These are phyloP conservation scores for Cacatua alba DNA, from an alignment of 2,113 vertebrate species.

Conservation along the genomic window DNA sequence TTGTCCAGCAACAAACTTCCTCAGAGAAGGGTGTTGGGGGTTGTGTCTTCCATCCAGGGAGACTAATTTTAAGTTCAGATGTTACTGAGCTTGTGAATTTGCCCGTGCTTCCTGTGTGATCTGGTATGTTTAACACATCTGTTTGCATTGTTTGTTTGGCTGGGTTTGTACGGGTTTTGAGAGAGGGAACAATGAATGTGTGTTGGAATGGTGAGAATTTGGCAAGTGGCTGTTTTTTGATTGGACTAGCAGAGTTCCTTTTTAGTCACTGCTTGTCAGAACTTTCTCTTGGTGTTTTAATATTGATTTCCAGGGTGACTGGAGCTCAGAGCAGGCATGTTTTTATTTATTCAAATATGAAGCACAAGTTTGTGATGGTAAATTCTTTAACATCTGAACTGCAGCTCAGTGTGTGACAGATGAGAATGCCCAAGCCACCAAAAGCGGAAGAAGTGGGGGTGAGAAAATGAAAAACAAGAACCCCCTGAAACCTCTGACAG, in stretches of 20 bases:
- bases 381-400: not conserved
- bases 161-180: not conserved
- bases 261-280: not conserved
- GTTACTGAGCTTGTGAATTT: not conserved
- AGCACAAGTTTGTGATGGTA: not conserved
- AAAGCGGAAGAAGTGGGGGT: not conserved
- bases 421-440: not conserved
- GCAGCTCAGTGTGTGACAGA: not conserved
- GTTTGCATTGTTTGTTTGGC: not conserved
- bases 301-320: not conserved
- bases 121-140: not conserved
- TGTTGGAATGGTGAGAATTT: not conserved
- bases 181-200: not conserved
- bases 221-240: not conserved
- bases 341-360: not conserved
- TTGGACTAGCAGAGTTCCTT: not conserved
- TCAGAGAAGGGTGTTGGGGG: not conserved
- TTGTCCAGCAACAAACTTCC: not conserved
- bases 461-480: conserved; percentile 25
- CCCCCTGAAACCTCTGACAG: not conserved
- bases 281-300: not conserved
- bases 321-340: not conserved
- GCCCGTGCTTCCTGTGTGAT: not conserved
- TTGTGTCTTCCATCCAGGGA: not conserved
- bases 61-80: not conserved